phyloP scores from a whole-genome alignment of 2,113 vertebrate species.

The Panthera tigris region DNA sequence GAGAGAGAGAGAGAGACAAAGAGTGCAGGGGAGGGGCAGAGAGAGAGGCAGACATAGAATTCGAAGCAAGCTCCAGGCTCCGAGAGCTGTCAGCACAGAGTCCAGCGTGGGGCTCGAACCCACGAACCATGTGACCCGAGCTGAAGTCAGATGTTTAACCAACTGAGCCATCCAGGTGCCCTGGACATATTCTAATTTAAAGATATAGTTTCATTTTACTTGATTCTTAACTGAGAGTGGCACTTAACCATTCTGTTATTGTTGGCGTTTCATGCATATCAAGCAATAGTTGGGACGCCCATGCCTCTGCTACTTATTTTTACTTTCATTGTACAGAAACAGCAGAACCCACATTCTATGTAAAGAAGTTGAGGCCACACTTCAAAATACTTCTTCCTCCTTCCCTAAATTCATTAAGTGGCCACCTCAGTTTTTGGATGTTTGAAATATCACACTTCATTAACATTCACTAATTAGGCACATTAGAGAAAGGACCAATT shows the following conservation, averaged over 20 bases:
- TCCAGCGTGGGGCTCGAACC: too few species aligned
- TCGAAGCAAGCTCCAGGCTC: too few species aligned
- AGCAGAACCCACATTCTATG: neutral
- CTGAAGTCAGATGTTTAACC: too few species aligned
- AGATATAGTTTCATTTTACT: conserved; percentile 14
- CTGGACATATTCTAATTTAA: neutral
- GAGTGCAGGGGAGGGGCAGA: too few species aligned
- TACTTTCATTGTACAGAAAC: neutral
- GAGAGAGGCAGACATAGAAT: too few species aligned
- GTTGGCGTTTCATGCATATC: neutral
- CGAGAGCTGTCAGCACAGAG: too few species aligned
- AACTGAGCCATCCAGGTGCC: too few species aligned
- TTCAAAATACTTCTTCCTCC: neutral
- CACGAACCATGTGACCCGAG: too few species aligned
- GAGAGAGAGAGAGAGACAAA: too few species aligned
- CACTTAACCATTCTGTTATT: neutral
- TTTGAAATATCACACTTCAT: conserved; percentile 15
- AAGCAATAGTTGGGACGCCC: neutral
- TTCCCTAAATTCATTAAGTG: neutral
- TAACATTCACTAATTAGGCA: neutral
- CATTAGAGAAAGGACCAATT: neutral
- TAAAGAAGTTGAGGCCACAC: neutral
- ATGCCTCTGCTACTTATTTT: neutral
- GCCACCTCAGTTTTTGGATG: neutral
- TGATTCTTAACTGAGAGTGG: neutral